Conservation (phyloP, 2,888 invertebrate genomes). For the Synanthedon tipuliformis region DNA sequence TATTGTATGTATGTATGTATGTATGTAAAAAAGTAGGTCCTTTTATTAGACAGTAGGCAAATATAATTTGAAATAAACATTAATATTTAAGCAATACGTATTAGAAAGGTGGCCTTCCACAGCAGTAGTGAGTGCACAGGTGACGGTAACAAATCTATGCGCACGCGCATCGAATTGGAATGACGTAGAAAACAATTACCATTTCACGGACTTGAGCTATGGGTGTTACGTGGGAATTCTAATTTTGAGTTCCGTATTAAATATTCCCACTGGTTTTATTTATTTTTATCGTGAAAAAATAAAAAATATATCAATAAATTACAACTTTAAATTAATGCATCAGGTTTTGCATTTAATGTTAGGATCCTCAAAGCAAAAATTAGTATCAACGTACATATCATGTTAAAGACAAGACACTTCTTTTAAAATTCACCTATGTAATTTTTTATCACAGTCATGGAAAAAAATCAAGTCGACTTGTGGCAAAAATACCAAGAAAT, state of each 20-base stretch:
- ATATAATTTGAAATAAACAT: not conserved
- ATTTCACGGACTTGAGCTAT: constrained; percentile 35
- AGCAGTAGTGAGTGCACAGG: constrained; percentile 31
- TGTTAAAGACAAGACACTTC: too few species aligned
- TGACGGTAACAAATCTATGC: constrained; percentile 52
- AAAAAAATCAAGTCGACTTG: too few species aligned
- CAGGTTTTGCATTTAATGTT: too few species aligned
- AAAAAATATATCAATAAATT: too few species aligned
- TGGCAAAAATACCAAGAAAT: too few species aligned
- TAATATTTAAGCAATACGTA: constrained; percentile 15
- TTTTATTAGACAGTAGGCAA: not conserved
- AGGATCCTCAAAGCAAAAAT: too few species aligned
- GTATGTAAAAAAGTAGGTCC: not conserved
- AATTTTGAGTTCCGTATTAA: constrained; percentile 9
- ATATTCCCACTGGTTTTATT: too few species aligned
- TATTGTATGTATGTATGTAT: too few species aligned
- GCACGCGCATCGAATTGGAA: constrained; percentile 57
- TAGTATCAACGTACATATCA: too few species aligned
- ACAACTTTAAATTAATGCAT: too few species aligned
- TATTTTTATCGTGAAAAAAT: not conserved
- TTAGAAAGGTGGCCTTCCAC: constrained; percentile 41
- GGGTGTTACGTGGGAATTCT: constrained; percentile 22
- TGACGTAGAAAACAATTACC: constrained; percentile 50
- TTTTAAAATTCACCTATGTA: too few species aligned
- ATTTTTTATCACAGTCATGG: too few species aligned